Conservation (phyloP, 53 echinoderm and acorn worm genomes). For the Henricia sp. region DNA sequence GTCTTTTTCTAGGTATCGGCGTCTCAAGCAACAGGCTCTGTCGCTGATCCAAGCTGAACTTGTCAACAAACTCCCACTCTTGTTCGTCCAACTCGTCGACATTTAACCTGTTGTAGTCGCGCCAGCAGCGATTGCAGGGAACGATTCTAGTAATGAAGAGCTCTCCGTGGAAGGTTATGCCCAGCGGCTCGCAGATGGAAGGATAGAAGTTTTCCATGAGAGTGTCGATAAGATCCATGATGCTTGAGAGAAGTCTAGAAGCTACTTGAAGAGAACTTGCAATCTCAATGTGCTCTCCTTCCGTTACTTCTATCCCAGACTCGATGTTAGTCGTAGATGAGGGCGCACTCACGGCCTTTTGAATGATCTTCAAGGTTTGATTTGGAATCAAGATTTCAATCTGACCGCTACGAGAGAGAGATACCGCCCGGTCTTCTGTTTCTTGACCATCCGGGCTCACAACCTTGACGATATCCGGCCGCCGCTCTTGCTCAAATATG, state of each 20-base stretch:
- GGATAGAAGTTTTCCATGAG: constrained; percentile 97
- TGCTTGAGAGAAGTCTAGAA: constrained; percentile 78
- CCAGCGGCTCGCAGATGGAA: constrained; percentile 83
- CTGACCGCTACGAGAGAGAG: constrained; percentile 84
- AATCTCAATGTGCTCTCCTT: constrained; percentile 66
- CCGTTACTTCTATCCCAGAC: constrained; percentile 29
- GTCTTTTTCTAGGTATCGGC: constrained; percentile 14
- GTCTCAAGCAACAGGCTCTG: constrained; percentile 56
- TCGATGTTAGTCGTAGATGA: neutral
- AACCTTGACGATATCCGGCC: constrained; percentile 88
- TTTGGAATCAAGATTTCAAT: constrained; percentile 93
- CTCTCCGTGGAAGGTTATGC: constrained; percentile 90
- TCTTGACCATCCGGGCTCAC: constrained; percentile 72
- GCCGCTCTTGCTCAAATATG: constrained; percentile 79
- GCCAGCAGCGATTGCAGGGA: constrained; percentile 89
- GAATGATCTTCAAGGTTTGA: constrained; percentile 78
- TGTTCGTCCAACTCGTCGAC: constrained; percentile 82
- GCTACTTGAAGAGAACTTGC: constrained; percentile 74
- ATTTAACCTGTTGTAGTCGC: constrained; percentile 79
- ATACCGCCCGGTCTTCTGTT: constrained; percentile 69
- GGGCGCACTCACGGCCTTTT: constrained; percentile 5
- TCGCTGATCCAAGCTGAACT: constrained; percentile 50
- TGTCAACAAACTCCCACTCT: constrained; percentile 91
- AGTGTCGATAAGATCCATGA: constrained; percentile 91
- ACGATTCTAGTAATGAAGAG: constrained; percentile 92